Conservation (phyloP, 2,888 invertebrate genomes). For the Stegophylla sp. region DNA sequence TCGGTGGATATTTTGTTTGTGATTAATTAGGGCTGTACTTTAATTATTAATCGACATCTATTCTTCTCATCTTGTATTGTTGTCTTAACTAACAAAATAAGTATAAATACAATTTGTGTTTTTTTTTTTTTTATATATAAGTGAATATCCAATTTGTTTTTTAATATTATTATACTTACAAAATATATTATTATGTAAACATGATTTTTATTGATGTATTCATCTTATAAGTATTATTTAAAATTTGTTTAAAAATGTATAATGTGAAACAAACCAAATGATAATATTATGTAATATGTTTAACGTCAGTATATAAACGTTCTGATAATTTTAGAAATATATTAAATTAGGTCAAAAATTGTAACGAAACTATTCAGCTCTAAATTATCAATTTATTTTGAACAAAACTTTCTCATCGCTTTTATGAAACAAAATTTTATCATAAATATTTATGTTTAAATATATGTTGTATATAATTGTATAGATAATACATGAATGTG, state of each 20-base stretch:
- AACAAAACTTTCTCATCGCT: not conserved
- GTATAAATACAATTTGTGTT: not conserved
- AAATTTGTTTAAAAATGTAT: too few relatives aligned
- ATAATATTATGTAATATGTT: not conserved
- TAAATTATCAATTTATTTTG: not conserved
- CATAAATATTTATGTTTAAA: constrained; percentile 15
- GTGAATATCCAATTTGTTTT: too few relatives aligned
- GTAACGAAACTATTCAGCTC: not conserved
- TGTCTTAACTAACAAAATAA: not conserved
- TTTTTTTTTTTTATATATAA: not conserved
- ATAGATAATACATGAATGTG: not conserved
- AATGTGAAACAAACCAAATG: too few relatives aligned
- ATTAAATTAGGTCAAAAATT: not conserved
- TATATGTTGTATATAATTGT: not conserved
- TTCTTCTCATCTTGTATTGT: not conserved
- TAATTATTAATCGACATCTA: not conserved
- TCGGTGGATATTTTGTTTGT: constrained; percentile 46
- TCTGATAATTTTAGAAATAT: not conserved
- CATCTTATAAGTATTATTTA: too few relatives aligned
- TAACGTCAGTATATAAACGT: too few relatives aligned
- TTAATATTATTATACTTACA: not conserved
- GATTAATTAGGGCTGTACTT: constrained; percentile 20
- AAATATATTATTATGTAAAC: not conserved
- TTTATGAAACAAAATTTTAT: not conserved
- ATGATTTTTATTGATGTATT: not conserved